Base-by-base conservation (phyloP, 2,797 vertebrate genomes). In the Poeciliopsis infans region DNA sequence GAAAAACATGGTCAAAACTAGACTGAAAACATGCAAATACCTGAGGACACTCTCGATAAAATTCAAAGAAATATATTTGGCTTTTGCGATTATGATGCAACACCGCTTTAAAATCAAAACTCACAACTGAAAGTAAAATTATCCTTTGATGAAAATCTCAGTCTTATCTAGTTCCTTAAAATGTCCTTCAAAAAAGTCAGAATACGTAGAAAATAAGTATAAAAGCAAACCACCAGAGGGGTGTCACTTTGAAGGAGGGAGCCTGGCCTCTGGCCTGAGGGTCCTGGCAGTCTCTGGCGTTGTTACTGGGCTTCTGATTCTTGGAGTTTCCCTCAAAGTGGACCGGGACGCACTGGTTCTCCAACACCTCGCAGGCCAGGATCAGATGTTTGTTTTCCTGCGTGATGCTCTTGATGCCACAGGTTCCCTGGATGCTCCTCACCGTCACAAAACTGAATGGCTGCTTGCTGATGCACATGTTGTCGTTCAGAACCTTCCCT, bases 251-350 rank as follows among this genome's bases (percentile, higher is more conserved):
- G 5, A 79, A 68, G 79, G 74, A 76, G 23, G 85, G 15, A 4
- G 88, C 87, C 2, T 31, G 78, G 7, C 2, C 66, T 41, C 0
- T 39, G 0, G 0, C 7, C 2, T 7, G 11, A 2, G 78, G 66
- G 33, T 76, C 91, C 86, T 77, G 82, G 80, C 96, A 96, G 82
- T 81, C 89, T 45, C 0, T 85, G 69, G 89, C 89, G 20, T 93
- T 95, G 81, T 94, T 92, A 2, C 33, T 49, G 0, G 96, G 95
- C 41, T 18, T 81, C 0, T 0, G 0, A 36, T 41, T 1, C 0
- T 33, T 0, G 0, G 91, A 82, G 86, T 96, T 96, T 23, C 93
- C 95, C 79, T 96, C 94, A n/a, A 96, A 96, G 70, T 96, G 95
- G 51, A 96, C 94, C 0, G 95, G 95, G 45, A 95, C 69, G 28